A percentile compares a stretch with the other conserved stretches of the same genome.
These are phyloP conservation scores for Sinhomidia bicolor DNA, from an alignment of 2,888 invertebrate species.

Conservation along the genomic window DNA sequence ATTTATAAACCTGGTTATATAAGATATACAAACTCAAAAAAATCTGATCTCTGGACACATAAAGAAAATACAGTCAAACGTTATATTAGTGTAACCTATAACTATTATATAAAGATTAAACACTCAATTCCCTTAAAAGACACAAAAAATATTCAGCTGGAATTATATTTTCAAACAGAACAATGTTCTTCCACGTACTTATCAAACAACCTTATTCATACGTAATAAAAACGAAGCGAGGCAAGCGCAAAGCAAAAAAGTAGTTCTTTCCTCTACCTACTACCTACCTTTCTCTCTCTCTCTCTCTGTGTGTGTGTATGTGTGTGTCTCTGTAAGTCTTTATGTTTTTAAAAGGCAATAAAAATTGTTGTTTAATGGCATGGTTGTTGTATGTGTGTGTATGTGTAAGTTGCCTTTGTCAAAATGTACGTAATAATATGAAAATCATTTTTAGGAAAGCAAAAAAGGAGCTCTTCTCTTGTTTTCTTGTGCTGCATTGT, in stretches of 20 bases:
- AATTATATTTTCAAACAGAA: constrained; percentile 52
- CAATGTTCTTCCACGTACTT: constrained; percentile 35
- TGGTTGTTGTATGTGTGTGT: background rate
- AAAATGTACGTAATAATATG: constrained; percentile 24
- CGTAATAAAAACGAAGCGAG: constrained; percentile 23
- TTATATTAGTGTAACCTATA: background rate
- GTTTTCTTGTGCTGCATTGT: background rate
- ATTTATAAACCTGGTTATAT: constrained; percentile 1
- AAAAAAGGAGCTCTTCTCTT: background rate
- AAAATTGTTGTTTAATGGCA: constrained; percentile 62
- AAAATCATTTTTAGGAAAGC: constrained; percentile 8
- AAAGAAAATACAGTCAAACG: no score
- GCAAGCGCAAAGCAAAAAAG: constrained; percentile 24
- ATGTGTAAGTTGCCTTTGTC: background rate
- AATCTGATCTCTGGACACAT: no score
- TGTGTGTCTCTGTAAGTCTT: no score
- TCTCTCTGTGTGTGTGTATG: no score
- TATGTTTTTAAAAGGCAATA: constrained; percentile 43
- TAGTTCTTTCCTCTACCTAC: background rate
- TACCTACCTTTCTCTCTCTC: background rate
- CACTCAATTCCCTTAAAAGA: constrained; percentile 30
- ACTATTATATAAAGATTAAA: background rate
- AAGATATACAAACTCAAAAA: no score
- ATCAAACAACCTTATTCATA: background rate
- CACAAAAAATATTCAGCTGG: constrained; percentile 47